Percentiles rank a stretch among this genome's conserved stretches.
These are phyloP conservation scores for Cryptoprocta ferox DNA, from an alignment of 2,797 vertebrate species.

Conservation along the genomic window DNA sequence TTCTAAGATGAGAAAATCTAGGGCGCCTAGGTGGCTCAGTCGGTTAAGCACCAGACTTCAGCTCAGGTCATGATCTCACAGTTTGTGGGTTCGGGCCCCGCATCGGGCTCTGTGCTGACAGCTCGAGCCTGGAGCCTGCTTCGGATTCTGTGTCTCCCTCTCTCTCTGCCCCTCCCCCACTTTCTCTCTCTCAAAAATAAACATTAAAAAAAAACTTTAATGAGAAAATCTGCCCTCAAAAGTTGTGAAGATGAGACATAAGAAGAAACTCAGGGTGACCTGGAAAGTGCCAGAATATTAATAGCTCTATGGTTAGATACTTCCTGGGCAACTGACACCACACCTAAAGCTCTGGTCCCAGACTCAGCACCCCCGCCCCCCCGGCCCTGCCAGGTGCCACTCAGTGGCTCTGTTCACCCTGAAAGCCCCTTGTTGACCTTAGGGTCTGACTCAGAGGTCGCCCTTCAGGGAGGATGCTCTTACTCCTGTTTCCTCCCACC, in stretches of 20 bases:
- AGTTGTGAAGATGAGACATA: not conserved
- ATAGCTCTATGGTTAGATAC: not conserved
- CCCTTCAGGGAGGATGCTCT: not conserved
- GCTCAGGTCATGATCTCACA: no score
- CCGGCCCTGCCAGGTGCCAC: not conserved
- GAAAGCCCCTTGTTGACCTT: not conserved
- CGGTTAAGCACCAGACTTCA: no score
- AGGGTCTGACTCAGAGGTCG: not conserved
- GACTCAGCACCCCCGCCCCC: fast-evolving
- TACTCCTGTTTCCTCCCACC: not conserved
- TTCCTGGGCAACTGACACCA: not conserved
- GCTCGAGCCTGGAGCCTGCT: no score
- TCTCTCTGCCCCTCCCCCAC: no score
- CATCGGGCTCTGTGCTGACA: no score
- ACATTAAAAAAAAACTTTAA: no score
- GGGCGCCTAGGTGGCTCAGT: no score
- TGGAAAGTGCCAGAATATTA: not conserved
- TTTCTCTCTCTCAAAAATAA: no score
- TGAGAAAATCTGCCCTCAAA: not conserved
- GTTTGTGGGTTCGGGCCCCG: no score
- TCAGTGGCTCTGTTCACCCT: not conserved
- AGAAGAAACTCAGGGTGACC: not conserved
- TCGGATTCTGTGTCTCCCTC: no score
- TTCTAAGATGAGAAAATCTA: not conserved
- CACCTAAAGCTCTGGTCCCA: not conserved